Evolutionary conservation across 2,797 vertebrate genomes (phyloP).

Genomic region (Chrysocyon brachyurus): DNA sequence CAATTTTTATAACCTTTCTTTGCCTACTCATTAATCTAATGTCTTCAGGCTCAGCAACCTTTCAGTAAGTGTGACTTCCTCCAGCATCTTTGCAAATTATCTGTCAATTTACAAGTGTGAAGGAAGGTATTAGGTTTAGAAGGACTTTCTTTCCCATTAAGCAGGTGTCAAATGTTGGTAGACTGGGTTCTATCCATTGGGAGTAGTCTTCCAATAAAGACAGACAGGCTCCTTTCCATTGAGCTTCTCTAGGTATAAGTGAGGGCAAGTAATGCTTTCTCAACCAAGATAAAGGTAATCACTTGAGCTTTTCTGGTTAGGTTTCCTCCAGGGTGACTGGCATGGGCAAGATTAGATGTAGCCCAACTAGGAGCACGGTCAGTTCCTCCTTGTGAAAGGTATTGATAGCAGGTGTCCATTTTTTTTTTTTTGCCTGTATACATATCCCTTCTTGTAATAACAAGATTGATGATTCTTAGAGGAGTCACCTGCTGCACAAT

Average conservation of each 20-base stretch:
- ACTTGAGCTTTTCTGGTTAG: neutral
- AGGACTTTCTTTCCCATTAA: neutral
- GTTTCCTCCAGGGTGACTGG: neutral
- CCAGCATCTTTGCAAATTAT: neutral
- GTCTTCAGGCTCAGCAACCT: neutral
- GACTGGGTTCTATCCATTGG: neutral
- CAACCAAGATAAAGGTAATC: neutral
- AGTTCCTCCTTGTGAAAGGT: neutral
- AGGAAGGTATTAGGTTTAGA: neutral
- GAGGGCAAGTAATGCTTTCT: neutral
- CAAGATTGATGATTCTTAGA: neutral
- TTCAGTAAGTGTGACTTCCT: neutral
- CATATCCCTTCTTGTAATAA: neutral
- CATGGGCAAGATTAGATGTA: neutral
- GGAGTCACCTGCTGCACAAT: neutral
- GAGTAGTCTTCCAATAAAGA: neutral
- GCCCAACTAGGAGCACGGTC: neutral
- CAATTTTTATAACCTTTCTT: slow-evolving; percentile 36
- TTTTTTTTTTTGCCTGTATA: neutral
- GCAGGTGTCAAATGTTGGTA: neutral
- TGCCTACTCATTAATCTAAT: neutral
- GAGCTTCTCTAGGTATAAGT: neutral
- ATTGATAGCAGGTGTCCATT: neutral
- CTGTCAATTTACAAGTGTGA: neutral
- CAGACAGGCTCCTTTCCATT: neutral